A percentile compares a stretch with the other conserved stretches of the same genome.
phyloP scores from a whole-genome alignment of 2,113 vertebrate genomes.

The Phrynosoma blainvillii region DNA sequence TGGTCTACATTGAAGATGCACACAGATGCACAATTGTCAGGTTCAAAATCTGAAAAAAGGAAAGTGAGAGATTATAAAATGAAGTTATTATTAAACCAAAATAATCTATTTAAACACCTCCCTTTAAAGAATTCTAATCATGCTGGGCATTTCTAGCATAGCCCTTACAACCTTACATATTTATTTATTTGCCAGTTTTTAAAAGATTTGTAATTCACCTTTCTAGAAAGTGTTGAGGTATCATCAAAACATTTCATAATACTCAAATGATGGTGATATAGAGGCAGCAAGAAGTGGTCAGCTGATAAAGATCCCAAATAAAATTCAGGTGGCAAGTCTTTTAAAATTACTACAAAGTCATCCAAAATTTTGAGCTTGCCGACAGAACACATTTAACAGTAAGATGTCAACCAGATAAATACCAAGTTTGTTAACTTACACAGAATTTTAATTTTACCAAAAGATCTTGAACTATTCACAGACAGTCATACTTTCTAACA shows the following conservation, averaged over 20 bases:
- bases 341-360: background rate
- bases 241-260: background rate
- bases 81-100: background rate
- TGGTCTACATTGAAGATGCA: slow-evolving; percentile 96
- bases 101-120: background rate
- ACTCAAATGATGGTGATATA: background rate
- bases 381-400: background rate
- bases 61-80: background rate
- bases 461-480: background rate
- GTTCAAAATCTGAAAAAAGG: slow-evolving; percentile 86
- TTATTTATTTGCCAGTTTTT: background rate
- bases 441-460: background rate
- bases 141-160: background rate
- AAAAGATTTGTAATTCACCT: background rate
- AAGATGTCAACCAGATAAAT: background rate
- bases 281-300: background rate
- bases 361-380: background rate
- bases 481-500: background rate
- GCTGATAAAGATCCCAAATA: background rate
- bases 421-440: background rate
- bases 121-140: background rate
- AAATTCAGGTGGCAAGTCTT: background rate
- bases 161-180: background rate
- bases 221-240: background rate
- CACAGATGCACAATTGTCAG: slow-evolving; percentile 94